A percentile compares a stretch with the other conserved stretches of the same genome.
These are phyloP conservation scores for Muscina levida DNA, from an alignment of 2,888 invertebrate species.

Conservation along the genomic window DNA sequence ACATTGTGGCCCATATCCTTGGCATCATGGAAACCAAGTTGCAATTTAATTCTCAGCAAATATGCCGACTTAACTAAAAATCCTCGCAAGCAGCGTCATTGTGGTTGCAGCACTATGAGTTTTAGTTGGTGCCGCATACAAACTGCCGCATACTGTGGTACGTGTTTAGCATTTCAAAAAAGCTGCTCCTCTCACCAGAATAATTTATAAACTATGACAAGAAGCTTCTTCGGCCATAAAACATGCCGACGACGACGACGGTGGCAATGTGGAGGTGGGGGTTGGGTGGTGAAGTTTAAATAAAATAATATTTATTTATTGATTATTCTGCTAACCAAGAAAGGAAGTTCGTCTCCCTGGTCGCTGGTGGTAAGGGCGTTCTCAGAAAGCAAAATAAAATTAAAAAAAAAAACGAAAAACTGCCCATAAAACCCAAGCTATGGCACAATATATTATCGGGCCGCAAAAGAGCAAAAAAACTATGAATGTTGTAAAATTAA, in stretches of 20 bases:
- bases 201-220: constrained; percentile 25
- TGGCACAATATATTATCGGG: neutral
- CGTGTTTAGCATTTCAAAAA: constrained; percentile 65
- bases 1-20: neutral
- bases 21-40: neutral
- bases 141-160: constrained; percentile 61
- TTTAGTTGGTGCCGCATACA: constrained; percentile 47
- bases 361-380: constrained; percentile 3
- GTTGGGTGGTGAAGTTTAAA: neutral
- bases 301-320: constrained; percentile 38
- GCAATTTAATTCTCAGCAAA: constrained; percentile 21
- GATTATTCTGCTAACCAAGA: constrained; percentile 19
- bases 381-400: too few species aligned
- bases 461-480: constrained; percentile 31
- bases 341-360: constrained; percentile 5
- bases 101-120: neutral
- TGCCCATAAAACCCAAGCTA: neutral
- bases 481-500: constrained; percentile 43
- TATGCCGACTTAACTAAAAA: constrained; percentile 3
- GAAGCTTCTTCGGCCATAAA: neutral
- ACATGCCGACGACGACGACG: neutral
- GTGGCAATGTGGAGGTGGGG: neutral
- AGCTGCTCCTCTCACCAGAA: constrained; percentile 28
- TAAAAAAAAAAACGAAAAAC: neutral
- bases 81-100: too few species aligned